Evolutionary conservation across 2,888 invertebrate species (phyloP).

Genomic region (Himalopsyche kuldschensis): DNA sequence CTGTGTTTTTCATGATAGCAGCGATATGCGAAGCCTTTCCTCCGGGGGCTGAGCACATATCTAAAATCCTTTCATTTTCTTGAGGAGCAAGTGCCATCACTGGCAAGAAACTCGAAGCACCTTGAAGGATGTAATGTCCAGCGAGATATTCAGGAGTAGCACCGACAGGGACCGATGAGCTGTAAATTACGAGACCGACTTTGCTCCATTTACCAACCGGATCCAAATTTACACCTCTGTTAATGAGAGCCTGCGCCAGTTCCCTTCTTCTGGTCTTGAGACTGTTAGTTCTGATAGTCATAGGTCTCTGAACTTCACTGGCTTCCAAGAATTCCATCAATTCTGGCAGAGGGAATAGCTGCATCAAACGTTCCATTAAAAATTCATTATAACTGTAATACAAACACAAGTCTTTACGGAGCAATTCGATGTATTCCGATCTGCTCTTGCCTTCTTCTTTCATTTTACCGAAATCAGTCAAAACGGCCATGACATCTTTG

Average conservation of each 20-base stretch:
- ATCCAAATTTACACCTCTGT: slow-evolving; percentile 96
- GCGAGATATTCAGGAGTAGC: slow-evolving; percentile 99
- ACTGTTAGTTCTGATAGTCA: slow-evolving; percentile 95
- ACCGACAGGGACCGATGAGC: slow-evolving; percentile 93
- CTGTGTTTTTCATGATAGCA: slow-evolving; percentile 97
- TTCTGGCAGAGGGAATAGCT: slow-evolving; percentile 84
- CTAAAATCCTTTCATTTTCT: slow-evolving; percentile 90
- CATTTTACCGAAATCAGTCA: slow-evolving; percentile 76
- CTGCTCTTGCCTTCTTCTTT: slow-evolving; percentile 72
- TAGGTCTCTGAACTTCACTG: slow-evolving; percentile 90
- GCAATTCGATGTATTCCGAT: slow-evolving; percentile 77
- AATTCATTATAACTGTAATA: slow-evolving; percentile 98
- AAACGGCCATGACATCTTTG: slow-evolving; percentile 77
- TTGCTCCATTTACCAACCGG: slow-evolving; percentile 99
- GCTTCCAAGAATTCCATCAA: slow-evolving; percentile 94
- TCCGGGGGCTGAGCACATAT: slow-evolving; percentile 98
- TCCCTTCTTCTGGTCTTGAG: slow-evolving; percentile 90
- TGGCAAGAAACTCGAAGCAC: slow-evolving; percentile 94
- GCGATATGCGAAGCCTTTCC: slow-evolving; percentile 99
- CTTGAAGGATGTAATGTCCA: slow-evolving; percentile 96
- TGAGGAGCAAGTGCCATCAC: slow-evolving; percentile 98
- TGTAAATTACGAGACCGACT: slow-evolving; percentile 95
- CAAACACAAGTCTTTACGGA: slow-evolving; percentile 82
- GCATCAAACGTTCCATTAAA: slow-evolving; percentile 89
- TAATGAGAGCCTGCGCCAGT: slow-evolving; percentile 91